Evolutionary conservation across 2,797 vertebrate species (phyloP).

Genomic region (Poliocrania exsul): DNA sequence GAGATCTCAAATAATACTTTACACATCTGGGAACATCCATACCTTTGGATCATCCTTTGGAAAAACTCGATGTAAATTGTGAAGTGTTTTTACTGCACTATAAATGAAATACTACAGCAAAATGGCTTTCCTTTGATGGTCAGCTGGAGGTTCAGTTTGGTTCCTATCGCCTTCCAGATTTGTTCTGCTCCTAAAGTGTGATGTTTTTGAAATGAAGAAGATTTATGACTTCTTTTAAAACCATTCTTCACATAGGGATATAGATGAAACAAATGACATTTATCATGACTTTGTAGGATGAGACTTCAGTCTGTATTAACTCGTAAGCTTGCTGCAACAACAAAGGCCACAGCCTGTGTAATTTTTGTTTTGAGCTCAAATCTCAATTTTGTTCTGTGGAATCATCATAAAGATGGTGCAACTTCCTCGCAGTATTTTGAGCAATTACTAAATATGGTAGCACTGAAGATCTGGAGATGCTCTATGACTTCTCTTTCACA

Average conservation of each 20-base stretch:
- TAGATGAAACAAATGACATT: neutral
- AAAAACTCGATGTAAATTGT: fast-evolving
- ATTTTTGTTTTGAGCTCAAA: neutral
- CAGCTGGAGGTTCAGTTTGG: neutral
- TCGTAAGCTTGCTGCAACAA: neutral
- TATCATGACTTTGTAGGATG: neutral
- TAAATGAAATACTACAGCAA: neutral
- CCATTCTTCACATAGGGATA: neutral
- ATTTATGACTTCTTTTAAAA: neutral
- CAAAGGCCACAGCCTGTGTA: neutral
- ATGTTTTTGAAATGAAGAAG: neutral
- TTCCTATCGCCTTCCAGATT: neutral
- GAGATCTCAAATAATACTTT: neutral
- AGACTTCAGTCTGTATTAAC: neutral
- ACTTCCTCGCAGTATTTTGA: neutral
- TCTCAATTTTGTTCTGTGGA: neutral
- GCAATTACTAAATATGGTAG: neutral
- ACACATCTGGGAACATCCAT: no score
- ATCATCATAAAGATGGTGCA: neutral
- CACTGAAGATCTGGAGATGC: neutral
- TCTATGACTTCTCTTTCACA: neutral
- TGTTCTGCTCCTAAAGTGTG: neutral
- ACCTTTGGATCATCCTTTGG: neutral
- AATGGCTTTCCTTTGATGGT: neutral
- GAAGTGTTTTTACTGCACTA: neutral